A percentile compares a stretch with the other conserved stretches of the same genome.
phyloP scores from a whole-genome alignment of 2,113 vertebrate species.

The Amphiprion ocellaris region DNA sequence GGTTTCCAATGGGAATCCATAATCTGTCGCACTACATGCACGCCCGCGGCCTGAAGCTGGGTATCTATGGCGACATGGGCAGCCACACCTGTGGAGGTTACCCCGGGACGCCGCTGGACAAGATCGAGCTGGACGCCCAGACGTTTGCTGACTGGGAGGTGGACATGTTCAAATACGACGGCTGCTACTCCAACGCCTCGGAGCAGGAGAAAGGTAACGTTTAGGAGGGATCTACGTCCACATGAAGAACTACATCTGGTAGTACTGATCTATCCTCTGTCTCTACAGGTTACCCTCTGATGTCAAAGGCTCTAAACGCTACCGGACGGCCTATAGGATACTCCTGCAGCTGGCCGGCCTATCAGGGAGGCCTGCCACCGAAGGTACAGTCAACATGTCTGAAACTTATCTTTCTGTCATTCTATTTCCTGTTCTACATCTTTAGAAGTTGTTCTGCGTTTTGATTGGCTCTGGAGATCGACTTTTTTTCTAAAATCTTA shows the following conservation, averaged over 20 bases:
- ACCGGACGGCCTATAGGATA: slow-evolving; percentile 91
- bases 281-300: slow-evolving; percentile 89
- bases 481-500: no score
- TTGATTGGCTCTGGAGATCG: no score
- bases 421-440: no score
- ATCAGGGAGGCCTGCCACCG: slow-evolving; percentile 92
- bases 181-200: slow-evolving; percentile 87
- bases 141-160: slow-evolving; percentile 94
- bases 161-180: slow-evolving; percentile 96
- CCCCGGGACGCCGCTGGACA: slow-evolving; percentile 90
- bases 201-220: slow-evolving; percentile 86
- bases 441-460: no score
- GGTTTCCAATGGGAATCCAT: slow-evolving; percentile 91
- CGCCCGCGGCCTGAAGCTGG: slow-evolving; percentile 91
- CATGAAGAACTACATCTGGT: no score
- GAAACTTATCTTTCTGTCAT: no score
- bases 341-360: slow-evolving; percentile 96
- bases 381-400: slow-evolving; percentile 67
- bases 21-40: slow-evolving; percentile 91
- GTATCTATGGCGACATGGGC: slow-evolving; percentile 94
- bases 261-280: not conserved
- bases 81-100: slow-evolving; percentile 90
- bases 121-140: slow-evolving; percentile 86
- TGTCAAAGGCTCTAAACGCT: slow-evolving; percentile 90
- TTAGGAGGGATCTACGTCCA: fast-evolving